Evolutionary conservation across 2,797 vertebrate genomes (phyloP), one percentile per base, ranked within the genome.

Genomic region (Sebastes cheni): DNA sequence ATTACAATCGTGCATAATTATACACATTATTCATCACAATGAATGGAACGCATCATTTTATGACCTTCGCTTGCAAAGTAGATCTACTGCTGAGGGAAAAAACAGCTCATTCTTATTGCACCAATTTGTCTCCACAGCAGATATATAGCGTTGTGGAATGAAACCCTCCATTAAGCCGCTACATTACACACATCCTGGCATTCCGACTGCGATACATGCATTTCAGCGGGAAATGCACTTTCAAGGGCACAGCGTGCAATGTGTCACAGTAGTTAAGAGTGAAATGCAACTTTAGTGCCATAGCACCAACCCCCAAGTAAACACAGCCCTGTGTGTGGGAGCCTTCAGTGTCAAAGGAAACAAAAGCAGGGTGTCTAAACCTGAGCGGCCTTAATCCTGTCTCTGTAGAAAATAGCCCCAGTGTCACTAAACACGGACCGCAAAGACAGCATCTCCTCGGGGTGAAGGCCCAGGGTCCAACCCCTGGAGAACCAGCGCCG

Each of bases 381-480:
- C 91, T 91, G 88, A 92, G 91, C 80, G 75, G 89, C 79, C 87
- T 89, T 94, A 95, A 95, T 94, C 94, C 93, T 34, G 58, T 90
- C 86, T 87, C 83, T 83, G 86, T 77, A 86, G 89, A 91, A 89
- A 93, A 90, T 76, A 89, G 73, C 85, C 87, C 71, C 80, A 13
- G 87, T 88, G 85, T 93, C 90, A 89, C 90, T 77, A 85, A 89
- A 90, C 78, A 87, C 72, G 5, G 77, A 83, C 85, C 81, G 73
- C 91, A 79, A 86, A 91, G 88, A 92, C 65, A 85, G 92, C 93
- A 94, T 85, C 91, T 92, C 87, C 86, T 90, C 67, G 59, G 86
- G 88, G 88, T 76, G 62, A 88, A 76, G 88, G 86, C 88, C 87
- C 60, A 52, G 81, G 82, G 89, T 83, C 72, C 18, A 67, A 54